Percentiles rank a stretch among this genome's conserved stretches.
phyloP scores from a whole-genome alignment of 2,797 vertebrate species.

The Ataeniobius toweri region DNA sequence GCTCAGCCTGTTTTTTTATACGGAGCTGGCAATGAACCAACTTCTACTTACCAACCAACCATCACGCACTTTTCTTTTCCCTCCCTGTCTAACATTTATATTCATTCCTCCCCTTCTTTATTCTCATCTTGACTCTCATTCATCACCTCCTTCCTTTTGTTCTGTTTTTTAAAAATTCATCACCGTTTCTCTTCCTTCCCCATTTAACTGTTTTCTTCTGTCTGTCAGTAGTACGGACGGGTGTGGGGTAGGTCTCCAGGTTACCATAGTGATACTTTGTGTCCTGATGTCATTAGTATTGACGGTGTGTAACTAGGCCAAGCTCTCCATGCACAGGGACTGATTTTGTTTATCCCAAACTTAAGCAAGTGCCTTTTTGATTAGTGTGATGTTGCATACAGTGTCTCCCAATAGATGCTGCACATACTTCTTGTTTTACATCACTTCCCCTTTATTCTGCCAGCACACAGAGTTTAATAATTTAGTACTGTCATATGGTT shows the following conservation, averaged over 20 bases:
- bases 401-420: background rate
- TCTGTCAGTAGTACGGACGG: slow-evolving; percentile 62
- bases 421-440: background rate
- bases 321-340: slow-evolving; percentile 64
- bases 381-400: slow-evolving; percentile 1
- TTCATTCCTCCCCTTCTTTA: slow-evolving; percentile 27
- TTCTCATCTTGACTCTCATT: slow-evolving; percentile 60
- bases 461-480: background rate
- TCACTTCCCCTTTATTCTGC: background rate
- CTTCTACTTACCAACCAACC: slow-evolving; percentile 39
- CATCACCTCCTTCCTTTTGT: slow-evolving; percentile 46
- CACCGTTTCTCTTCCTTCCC: slow-evolving; percentile 36
- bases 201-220: slow-evolving; percentile 34
- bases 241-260: slow-evolving; percentile 56
- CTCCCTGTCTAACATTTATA: slow-evolving; percentile 39
- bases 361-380: slow-evolving; percentile 44
- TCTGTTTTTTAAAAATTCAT: slow-evolving; percentile 27
- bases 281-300: slow-evolving; percentile 80
- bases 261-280: slow-evolving; percentile 76
- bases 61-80: slow-evolving; percentile 33
- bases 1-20: slow-evolving; percentile 66
- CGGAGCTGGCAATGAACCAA: slow-evolving; percentile 61
- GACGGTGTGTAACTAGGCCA: slow-evolving; percentile 67
- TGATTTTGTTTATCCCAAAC: slow-evolving; percentile 72
- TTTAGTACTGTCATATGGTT: background rate